These are phyloP conservation scores for Trilocha varians DNA, from an alignment of 2,888 invertebrate genomes.

Conservation along the genomic window DNA sequence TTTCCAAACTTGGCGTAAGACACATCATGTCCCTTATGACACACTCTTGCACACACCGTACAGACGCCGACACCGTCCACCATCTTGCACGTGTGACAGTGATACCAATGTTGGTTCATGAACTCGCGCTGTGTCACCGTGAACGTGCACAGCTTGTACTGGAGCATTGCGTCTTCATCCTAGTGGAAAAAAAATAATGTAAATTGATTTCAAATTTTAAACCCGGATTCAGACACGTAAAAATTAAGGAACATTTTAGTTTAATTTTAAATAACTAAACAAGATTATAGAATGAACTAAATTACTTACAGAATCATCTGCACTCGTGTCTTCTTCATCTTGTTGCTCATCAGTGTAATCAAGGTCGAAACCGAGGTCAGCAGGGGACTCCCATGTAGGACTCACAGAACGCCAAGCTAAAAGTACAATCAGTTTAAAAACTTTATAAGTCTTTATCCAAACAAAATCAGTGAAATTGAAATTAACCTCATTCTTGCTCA, in stretches of 20 bases:
- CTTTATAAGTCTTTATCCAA: neutral
- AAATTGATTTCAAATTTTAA: no score
- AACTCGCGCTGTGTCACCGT: constrained; percentile 97
- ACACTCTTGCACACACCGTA: constrained; percentile 96
- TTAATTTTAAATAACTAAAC: no score
- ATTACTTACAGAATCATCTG: constrained; percentile 85
- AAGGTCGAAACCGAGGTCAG: constrained; percentile 82
- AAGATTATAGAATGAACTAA: no score
- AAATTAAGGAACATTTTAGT: no score
- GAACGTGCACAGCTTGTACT: constrained; percentile 95
- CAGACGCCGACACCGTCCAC: constrained; percentile 98
- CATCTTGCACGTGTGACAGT: constrained; percentile 99
- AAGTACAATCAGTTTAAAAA: constrained; percentile 27
- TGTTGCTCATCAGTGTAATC: constrained; percentile 91
- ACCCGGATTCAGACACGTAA: no score
- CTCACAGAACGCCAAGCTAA: constrained; percentile 59
- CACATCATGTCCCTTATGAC: constrained; percentile 96
- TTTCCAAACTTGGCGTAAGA: constrained; percentile 98
- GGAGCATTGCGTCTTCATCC: constrained; percentile 89
- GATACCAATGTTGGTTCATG: constrained; percentile 99
- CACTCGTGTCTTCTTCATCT: constrained; percentile 94
- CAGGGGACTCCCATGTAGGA: constrained; percentile 86
- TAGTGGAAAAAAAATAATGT: constrained; percentile 23
- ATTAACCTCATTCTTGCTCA: no score
- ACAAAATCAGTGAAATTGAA: no score